phyloP scores from a whole-genome alignment of 2,113 vertebrate species.

The Trichomycterus rosablanca region DNA sequence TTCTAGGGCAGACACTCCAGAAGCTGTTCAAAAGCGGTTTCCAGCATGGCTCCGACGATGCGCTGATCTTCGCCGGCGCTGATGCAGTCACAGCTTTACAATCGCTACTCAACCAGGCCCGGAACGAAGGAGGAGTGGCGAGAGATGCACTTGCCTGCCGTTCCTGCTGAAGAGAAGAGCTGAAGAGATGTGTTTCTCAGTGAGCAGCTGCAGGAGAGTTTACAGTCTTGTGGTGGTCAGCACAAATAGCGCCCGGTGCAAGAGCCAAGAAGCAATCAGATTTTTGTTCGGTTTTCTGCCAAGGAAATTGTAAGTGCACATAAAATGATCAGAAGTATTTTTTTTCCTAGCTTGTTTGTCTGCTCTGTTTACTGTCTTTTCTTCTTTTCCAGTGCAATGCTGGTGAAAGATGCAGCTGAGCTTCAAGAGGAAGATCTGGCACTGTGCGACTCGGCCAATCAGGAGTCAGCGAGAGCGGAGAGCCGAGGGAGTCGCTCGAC shows the following conservation, averaged over 20 bases:
- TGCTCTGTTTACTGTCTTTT: slow-evolving; percentile 14
- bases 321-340: slow-evolving; percentile 9
- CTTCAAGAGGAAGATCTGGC: slow-evolving; percentile 33
- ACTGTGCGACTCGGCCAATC: slow-evolving; percentile 44
- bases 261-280: slow-evolving; percentile 10
- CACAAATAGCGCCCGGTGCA: slow-evolving; percentile 16
- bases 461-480: slow-evolving; percentile 37
- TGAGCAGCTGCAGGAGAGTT: slow-evolving; percentile 29
- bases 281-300: neutral
- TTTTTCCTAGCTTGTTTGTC: slow-evolving; percentile 7
- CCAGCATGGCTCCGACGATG: slow-evolving; percentile 42
- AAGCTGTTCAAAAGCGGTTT: slow-evolving; percentile 27
- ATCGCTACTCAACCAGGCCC: slow-evolving; percentile 33
- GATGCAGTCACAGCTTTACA: slow-evolving; percentile 31
- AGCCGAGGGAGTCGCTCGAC: slow-evolving; percentile 48
- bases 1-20: slow-evolving; percentile 33
- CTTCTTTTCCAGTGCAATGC: slow-evolving; percentile 12
- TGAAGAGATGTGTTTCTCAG: slow-evolving; percentile 26
- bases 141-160: slow-evolving; percentile 20
- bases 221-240: slow-evolving; percentile 9
- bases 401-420: slow-evolving; percentile 35
- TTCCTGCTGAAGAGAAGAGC: slow-evolving; percentile 16
- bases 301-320: slow-evolving; percentile 31
- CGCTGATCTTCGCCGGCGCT: slow-evolving; percentile 18
- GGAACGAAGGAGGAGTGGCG: slow-evolving; percentile 26